Evolutionary conservation across 2,888 invertebrate species (phyloP).

Genomic region (Philopedon plagiatum): DNA sequence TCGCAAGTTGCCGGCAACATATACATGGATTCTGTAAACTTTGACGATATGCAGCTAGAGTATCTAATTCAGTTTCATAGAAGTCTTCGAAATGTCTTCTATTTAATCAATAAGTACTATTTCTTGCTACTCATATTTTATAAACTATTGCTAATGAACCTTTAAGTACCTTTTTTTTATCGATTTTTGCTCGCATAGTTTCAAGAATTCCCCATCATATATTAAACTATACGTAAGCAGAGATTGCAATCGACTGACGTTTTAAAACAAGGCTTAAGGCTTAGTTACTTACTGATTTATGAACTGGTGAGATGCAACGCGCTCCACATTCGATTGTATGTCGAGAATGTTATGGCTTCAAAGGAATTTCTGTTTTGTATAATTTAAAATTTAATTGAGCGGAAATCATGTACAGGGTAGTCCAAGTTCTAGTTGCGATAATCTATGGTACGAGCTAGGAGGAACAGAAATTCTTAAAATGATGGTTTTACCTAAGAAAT

Average conservation of each 20-base stretch:
- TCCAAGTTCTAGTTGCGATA: no score
- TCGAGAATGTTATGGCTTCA: slow-evolving; percentile 32
- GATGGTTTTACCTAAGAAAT: no score
- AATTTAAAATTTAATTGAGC: slow-evolving; percentile 40
- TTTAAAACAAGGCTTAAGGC: slow-evolving; percentile 1
- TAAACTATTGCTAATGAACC: no score
- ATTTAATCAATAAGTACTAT: no score
- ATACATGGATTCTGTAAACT: no score
- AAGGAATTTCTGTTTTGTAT: slow-evolving; percentile 41
- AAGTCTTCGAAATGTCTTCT: no score
- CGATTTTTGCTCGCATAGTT: neutral
- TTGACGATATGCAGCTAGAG: no score
- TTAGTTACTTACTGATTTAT: slow-evolving; percentile 32
- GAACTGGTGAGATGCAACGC: slow-evolving; percentile 16
- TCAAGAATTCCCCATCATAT: slow-evolving; percentile 1
- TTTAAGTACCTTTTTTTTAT: neutral
- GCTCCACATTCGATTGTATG: slow-evolving; percentile 21
- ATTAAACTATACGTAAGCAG: neutral
- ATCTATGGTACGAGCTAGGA: no score
- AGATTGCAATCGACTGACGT: neutral
- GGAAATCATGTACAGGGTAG: slow-evolving; percentile 24
- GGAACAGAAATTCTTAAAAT: no score
- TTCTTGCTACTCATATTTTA: no score
- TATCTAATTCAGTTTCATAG: no score
- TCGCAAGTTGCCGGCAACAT: no score